A percentile compares a stretch with the other conserved stretches of the same genome.
phyloP scores from a whole-genome alignment of 2,113 vertebrate genomes.

The Ornithorhynchus anatinus region DNA sequence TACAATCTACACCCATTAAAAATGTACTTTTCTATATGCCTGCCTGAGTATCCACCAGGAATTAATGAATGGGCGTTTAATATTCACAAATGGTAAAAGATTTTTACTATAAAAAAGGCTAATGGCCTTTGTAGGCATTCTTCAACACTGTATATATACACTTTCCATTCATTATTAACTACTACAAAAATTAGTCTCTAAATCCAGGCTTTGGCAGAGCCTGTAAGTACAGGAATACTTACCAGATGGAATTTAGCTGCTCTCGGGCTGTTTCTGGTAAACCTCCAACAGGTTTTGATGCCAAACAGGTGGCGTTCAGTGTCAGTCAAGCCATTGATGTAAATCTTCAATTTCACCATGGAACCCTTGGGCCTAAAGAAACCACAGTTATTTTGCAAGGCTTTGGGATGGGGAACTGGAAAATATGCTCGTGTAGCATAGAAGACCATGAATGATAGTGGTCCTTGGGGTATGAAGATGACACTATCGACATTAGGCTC shows the following conservation, averaged over 20 bases:
- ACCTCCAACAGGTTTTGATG: slow-evolving; percentile 95
- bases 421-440: background rate
- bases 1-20: background rate
- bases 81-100: slow-evolving; percentile 4
- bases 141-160: slow-evolving; percentile 2
- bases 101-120: slow-evolving; percentile 20
- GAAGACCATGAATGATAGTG: background rate
- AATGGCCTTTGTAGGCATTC: slow-evolving; percentile 23
- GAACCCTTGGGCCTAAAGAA: slow-evolving; percentile 94
- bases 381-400: background rate
- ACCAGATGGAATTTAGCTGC: slow-evolving; percentile 97
- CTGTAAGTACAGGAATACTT: slow-evolving; percentile 77
- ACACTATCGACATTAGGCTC: too few relatives aligned
- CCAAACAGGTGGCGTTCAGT: slow-evolving; percentile 95
- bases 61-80: too few relatives aligned
- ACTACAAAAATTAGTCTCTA: slow-evolving; percentile 26
- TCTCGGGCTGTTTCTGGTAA: slow-evolving; percentile 97
- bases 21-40: background rate
- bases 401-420: background rate
- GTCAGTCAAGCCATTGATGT: slow-evolving; percentile 97
- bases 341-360: slow-evolving; percentile 98
- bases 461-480: too few relatives aligned
- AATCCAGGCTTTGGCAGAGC: slow-evolving; percentile 51
- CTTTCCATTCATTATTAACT: slow-evolving; percentile 34
- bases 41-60: background rate